These are phyloP conservation scores for Drosophila atripex DNA, from an alignment of 2,888 invertebrate genomes.

Conservation along the genomic window DNA sequence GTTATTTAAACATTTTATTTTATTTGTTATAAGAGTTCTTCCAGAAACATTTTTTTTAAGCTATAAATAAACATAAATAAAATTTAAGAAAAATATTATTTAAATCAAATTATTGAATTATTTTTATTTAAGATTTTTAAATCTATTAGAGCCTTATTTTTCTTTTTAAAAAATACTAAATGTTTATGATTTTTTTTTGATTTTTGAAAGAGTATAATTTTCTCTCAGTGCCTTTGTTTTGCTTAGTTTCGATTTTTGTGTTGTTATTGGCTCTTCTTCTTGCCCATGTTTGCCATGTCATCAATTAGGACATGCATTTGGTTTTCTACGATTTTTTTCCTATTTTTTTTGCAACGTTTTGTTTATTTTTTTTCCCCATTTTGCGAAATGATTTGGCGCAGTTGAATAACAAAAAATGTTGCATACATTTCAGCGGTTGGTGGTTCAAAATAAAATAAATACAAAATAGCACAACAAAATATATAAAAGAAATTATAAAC, in stretches of 20 bases:
- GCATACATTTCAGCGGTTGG: conserved; percentile 13
- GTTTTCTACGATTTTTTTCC: conserved; percentile 13
- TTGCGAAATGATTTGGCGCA: conserved; percentile 28
- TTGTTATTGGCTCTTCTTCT: conserved; percentile 21
- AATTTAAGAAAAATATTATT: too few species aligned
- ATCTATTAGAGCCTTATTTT: too few species aligned
- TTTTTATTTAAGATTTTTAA: too few species aligned
- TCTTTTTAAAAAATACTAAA: too few species aligned
- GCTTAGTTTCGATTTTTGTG: conserved; percentile 39
- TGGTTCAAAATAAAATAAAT: background rate
- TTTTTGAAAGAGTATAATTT: background rate
- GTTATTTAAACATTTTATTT: background rate
- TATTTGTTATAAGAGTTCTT: background rate
- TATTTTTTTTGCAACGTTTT: background rate
- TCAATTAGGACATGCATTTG: conserved; percentile 47
- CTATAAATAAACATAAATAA: too few species aligned
- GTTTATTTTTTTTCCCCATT: conserved; percentile 9
- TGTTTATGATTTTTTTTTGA: too few species aligned
- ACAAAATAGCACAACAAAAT: background rate
- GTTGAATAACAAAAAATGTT: conserved; percentile 27
- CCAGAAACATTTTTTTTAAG: background rate
- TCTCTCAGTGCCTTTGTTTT: conserved; percentile 37
- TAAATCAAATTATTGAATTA: too few species aligned
- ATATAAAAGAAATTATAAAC: background rate
- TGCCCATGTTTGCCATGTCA: conserved; percentile 36